phyloP scores from a whole-genome alignment of 2,888 invertebrate genomes.

The Macaria liturata region DNA sequence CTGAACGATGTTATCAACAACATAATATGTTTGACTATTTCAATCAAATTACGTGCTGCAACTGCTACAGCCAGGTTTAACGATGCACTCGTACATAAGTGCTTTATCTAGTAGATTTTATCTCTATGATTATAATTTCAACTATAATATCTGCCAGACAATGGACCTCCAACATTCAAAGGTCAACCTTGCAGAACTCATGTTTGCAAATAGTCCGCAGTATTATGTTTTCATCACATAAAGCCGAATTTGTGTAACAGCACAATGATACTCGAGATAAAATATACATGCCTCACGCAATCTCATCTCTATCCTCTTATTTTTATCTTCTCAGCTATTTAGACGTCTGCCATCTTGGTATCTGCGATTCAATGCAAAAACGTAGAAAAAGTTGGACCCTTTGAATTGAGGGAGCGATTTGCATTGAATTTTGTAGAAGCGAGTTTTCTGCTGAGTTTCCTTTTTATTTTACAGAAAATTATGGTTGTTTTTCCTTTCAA shows the following conservation, averaged over 20 bases:
- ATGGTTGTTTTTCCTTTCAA: too few species aligned
- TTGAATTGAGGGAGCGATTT: constrained; percentile 12
- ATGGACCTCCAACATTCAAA: too few species aligned
- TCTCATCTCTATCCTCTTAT: constrained; percentile 12
- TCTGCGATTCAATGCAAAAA: constrained; percentile 9
- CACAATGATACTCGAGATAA: background rate
- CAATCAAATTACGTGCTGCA: too few species aligned
- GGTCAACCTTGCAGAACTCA: too few species aligned
- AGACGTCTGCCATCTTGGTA: constrained; percentile 20
- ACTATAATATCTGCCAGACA: too few species aligned
- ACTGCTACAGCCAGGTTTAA: too few species aligned
- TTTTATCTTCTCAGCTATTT: constrained; percentile 19
- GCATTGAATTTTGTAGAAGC: constrained; percentile 17
- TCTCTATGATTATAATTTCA: too few species aligned
- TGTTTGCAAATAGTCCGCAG: background rate
- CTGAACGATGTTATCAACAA: too few species aligned
- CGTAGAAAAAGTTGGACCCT: constrained; percentile 10
- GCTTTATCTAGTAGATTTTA: too few species aligned
- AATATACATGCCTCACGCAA: constrained; percentile 5
- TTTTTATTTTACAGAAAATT: too few species aligned
- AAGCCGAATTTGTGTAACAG: constrained; percentile 1
- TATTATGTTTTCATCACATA: background rate
- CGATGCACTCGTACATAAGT: too few species aligned
- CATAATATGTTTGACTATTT: too few species aligned
- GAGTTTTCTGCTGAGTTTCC: background rate